phyloP scores from a whole-genome alignment of 1,140 invertebrate genomes.

The Macrobrachium rosenbergii region DNA sequence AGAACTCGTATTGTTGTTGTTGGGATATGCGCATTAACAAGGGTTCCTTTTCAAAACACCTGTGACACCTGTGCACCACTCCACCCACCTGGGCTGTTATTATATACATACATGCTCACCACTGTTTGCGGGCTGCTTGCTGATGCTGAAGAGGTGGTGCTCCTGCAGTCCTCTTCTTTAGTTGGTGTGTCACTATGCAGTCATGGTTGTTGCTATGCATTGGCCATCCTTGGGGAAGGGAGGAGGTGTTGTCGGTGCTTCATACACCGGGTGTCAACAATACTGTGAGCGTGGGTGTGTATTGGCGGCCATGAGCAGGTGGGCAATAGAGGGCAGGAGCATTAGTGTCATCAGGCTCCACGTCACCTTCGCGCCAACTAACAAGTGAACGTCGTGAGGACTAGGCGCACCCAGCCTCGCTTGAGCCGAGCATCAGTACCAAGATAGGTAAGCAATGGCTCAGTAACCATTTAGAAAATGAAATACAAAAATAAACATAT shows the following conservation, averaged over 20 bases:
- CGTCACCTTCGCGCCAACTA: slow-evolving; percentile 42
- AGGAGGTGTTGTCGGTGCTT: slow-evolving; percentile 55
- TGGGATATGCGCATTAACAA: slow-evolving; percentile 53
- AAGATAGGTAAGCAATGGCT: slow-evolving; percentile 37
- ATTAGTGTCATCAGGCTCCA: slow-evolving; percentile 32
- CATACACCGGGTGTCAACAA: slow-evolving; percentile 59
- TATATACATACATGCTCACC: slow-evolving; percentile 17
- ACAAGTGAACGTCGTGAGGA: slow-evolving; percentile 42
- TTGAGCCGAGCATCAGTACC: slow-evolving; percentile 32
- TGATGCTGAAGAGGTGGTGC: neutral
- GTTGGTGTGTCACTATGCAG: neutral
- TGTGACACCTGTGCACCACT: slow-evolving; percentile 12
- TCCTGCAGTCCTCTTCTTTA: neutral
- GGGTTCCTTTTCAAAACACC: slow-evolving; percentile 39
- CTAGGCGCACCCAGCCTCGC: slow-evolving; percentile 34
- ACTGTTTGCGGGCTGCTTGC: neutral
- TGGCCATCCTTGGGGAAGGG: slow-evolving; percentile 26
- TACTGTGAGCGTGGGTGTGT: slow-evolving; percentile 62
- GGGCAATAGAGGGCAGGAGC: slow-evolving; percentile 25
- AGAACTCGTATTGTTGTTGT: slow-evolving; percentile 57
- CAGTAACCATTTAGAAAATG: slow-evolving; percentile 45
- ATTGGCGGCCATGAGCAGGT: slow-evolving; percentile 51
- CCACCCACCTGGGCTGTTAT: slow-evolving; percentile 21
- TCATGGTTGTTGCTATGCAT: slow-evolving; percentile 17
- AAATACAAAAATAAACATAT: slow-evolving; percentile 58